These are phyloP conservation scores for Incurvaria masculella DNA, from an alignment of 2,888 invertebrate genomes.

Conservation along the genomic window DNA sequence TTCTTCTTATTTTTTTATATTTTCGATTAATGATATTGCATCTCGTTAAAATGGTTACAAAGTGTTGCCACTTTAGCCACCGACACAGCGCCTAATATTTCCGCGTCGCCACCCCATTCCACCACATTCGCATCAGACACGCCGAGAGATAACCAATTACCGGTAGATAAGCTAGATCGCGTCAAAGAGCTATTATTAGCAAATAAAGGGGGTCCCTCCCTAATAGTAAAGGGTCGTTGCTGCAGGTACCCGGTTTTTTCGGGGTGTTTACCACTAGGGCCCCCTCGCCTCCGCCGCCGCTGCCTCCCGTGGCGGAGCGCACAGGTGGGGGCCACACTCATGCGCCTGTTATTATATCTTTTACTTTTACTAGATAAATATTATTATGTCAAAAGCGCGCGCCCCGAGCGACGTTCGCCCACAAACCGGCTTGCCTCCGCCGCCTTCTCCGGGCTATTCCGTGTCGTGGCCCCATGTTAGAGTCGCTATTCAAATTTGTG, in stretches of 20 bases:
- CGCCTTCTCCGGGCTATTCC: conserved; percentile 18
- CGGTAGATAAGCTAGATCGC: neutral
- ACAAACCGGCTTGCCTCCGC: conserved; percentile 12
- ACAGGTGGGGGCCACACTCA: neutral
- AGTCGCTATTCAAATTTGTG: conserved; percentile 41
- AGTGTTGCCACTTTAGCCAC: too few species aligned
- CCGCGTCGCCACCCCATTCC: neutral
- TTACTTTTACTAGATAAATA: conserved; percentile 42
- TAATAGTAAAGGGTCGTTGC: neutral
- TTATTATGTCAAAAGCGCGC: conserved; percentile 38
- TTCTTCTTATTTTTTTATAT: too few species aligned
- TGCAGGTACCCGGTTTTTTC: neutral
- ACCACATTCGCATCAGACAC: neutral
- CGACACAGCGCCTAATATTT: too few species aligned
- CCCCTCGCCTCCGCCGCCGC: neutral
- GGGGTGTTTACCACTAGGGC: neutral
- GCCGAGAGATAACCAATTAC: neutral
- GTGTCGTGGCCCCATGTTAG: conserved; percentile 34
- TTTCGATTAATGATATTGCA: too few species aligned
- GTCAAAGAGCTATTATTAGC: neutral
- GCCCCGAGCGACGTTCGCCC: conserved; percentile 22
- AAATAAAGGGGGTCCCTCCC: neutral
- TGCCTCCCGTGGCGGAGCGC: neutral
- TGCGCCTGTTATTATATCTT: conserved; percentile 13
- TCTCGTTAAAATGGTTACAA: too few species aligned